These are phyloP conservation scores for Drosophila bunnanda DNA, from an alignment of 2,888 invertebrate genomes.

Conservation along the genomic window DNA sequence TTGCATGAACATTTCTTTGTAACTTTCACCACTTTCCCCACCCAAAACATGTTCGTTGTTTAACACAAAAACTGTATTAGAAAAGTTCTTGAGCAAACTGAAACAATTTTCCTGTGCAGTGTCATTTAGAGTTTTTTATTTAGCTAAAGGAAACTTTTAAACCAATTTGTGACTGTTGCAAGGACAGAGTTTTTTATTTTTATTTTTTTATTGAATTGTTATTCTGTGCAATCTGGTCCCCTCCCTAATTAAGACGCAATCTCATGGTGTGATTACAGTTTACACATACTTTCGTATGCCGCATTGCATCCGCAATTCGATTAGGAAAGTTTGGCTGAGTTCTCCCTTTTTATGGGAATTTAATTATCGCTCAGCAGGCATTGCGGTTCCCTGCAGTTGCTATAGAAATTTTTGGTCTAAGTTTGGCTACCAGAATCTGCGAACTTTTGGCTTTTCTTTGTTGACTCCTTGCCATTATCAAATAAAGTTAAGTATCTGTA, in stretches of 20 bases:
- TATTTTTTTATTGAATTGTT: not conserved
- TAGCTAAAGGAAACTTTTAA: not conserved
- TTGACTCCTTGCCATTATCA: not conserved
- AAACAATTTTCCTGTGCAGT: slow-evolving; percentile 1
- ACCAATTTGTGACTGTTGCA: slow-evolving; percentile 1
- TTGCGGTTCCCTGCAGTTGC: not conserved
- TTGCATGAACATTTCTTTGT: not conserved
- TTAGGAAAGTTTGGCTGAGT: slow-evolving; percentile 24
- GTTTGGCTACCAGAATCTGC: not conserved
- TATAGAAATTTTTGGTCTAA: slow-evolving; percentile 10
- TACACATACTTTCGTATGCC: slow-evolving; percentile 11
- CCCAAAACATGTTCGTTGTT: not conserved
- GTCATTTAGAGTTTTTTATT: slow-evolving; percentile 5
- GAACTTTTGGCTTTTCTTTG: not conserved
- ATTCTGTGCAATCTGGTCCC: slow-evolving; percentile 7
- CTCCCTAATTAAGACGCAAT: slow-evolving; percentile 2
- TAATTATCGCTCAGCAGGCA: slow-evolving; percentile 27
- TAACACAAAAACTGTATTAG: slow-evolving; percentile 2
- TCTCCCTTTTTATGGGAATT: slow-evolving; percentile 25
- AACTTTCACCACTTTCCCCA: not conserved
- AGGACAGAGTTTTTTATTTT: not conserved
- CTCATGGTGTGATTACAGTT: slow-evolving; percentile 7
- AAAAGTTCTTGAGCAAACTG: slow-evolving; percentile 7
- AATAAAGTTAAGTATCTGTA: not conserved
- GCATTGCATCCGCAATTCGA: slow-evolving; percentile 30